phyloP scores from a whole-genome alignment of 2,888 invertebrate genomes.

The Tiliacea aurago region DNA sequence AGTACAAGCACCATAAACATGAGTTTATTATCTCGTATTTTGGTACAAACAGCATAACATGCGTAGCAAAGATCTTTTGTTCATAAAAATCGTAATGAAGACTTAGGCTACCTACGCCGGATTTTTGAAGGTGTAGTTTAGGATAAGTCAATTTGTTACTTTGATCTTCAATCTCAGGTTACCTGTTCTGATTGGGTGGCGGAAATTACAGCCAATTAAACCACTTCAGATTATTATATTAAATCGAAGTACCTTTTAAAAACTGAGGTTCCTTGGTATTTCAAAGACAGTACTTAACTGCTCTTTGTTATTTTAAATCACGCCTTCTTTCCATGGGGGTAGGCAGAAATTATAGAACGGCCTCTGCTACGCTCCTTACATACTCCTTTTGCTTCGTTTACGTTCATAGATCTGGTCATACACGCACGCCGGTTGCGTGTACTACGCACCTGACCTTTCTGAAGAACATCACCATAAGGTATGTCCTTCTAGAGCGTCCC shows the following conservation, averaged over 20 bases:
- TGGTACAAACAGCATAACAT: not conserved
- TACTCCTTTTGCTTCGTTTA: not conserved
- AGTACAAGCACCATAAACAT: slow-evolving; percentile 27
- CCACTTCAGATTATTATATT: not conserved
- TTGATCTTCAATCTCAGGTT: not conserved
- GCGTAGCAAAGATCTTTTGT: not conserved
- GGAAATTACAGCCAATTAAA: slow-evolving; percentile 8
- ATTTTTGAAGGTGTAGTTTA: too few relatives aligned
- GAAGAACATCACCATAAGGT: not conserved
- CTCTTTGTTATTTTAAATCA: not conserved
- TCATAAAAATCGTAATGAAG: not conserved
- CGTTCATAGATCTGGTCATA: not conserved
- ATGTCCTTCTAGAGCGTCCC: not conserved
- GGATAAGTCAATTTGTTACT: slow-evolving; percentile 6
- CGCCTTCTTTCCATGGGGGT: not conserved
- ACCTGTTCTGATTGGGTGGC: not conserved
- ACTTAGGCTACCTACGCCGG: not conserved
- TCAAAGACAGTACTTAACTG: not conserved
- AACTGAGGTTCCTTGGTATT: not conserved
- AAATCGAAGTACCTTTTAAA: not conserved
- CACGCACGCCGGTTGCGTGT: not conserved
- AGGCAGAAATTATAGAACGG: not conserved
- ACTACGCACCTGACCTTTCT: not conserved
- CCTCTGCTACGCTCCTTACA: too few relatives aligned
- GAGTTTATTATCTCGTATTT: slow-evolving; percentile 23